Conservation (phyloP, 2,888 invertebrate genomes). For the Sinhomidia bicolor region DNA sequence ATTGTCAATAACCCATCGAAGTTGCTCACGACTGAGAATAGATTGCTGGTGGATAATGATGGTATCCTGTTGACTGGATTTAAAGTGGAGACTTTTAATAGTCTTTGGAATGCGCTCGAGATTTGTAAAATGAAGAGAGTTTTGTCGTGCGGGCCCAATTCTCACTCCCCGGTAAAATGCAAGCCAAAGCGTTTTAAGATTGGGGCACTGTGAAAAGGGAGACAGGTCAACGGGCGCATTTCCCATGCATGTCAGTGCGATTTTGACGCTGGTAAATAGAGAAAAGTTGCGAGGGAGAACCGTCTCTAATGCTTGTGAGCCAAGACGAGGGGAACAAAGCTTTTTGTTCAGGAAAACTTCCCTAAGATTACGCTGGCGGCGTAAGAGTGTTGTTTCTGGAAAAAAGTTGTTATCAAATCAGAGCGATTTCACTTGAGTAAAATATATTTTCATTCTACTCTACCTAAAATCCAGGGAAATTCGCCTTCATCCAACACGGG, state of each 20-base stretch:
- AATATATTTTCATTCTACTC: no score
- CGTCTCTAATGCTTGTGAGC: background rate
- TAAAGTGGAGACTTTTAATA: constrained; percentile 38
- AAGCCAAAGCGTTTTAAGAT: constrained; percentile 42
- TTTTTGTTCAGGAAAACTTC: constrained; percentile 21
- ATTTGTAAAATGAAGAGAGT: constrained; percentile 35
- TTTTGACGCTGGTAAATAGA: constrained; percentile 12
- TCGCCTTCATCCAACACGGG: constrained; percentile 43
- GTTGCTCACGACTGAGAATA: constrained; percentile 9
- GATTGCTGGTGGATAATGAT: constrained; percentile 55
- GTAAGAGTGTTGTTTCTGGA: background rate
- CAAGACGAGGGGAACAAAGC: constrained; percentile 32
- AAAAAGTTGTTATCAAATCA: no score
- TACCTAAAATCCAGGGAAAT: constrained; percentile 47
- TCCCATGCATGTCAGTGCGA: constrained; percentile 32
- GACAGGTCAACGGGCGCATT: constrained; percentile 22
- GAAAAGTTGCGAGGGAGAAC: background rate
- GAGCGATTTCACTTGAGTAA: no score
- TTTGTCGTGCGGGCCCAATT: constrained; percentile 8
- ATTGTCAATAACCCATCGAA: constrained; percentile 40
- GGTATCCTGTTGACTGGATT: constrained; percentile 40
- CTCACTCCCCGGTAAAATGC: constrained; percentile 35
- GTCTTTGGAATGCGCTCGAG: constrained; percentile 15
- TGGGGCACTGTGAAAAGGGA: constrained; percentile 23
- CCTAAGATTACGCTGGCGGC: constrained; percentile 4